Evolutionary conservation across 2,113 vertebrate genomes (phyloP).

Genomic region (Eurypyga helias): DNA sequence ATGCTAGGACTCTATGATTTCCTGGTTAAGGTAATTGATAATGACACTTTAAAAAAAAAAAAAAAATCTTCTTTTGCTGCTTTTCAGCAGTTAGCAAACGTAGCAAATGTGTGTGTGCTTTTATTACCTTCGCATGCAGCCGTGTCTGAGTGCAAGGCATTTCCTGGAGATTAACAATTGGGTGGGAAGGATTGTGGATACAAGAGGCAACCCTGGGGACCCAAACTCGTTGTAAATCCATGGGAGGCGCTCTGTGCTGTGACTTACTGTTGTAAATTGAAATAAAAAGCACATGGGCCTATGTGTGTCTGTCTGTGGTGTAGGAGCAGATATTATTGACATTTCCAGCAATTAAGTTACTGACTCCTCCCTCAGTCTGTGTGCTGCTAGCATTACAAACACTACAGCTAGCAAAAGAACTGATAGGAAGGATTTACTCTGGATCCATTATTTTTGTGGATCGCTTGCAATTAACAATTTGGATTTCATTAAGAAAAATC

Average conservation of each 20-base stretch:
- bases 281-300: background rate
- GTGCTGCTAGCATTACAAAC: background rate
- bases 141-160: background rate
- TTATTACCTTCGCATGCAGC: background rate
- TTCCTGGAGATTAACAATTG: conserved; percentile 4
- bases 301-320: background rate
- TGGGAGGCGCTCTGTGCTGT: background rate
- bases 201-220: background rate
- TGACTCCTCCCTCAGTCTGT: background rate
- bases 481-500: background rate
- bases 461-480: background rate
- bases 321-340: background rate
- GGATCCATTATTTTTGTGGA: background rate
- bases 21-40: too few species aligned
- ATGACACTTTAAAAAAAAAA: background rate
- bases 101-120: background rate
- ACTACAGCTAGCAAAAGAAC: background rate
- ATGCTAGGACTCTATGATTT: background rate
- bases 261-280: background rate
- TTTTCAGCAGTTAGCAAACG: background rate
- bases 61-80: background rate
- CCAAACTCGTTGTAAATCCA: background rate
- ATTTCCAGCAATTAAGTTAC: background rate
- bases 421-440: background rate
- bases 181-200: background rate